Evolutionary conservation across 2,113 vertebrate genomes (phyloP).

Genomic region (Plecturocebus donacophilus): DNA sequence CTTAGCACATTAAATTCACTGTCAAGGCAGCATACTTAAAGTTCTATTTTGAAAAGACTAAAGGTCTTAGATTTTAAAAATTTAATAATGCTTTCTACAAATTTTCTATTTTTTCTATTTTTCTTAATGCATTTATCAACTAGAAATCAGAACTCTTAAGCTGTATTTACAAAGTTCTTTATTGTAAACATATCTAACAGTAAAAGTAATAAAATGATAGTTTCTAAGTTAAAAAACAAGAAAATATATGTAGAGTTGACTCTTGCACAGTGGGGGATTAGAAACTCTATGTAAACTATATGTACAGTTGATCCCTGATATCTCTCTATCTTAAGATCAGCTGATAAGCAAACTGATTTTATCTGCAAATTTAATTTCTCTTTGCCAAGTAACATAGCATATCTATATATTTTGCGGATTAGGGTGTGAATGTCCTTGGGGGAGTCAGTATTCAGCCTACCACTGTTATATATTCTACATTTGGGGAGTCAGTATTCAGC

Average conservation of each 20-base stretch:
- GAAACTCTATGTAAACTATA: too few relatives aligned
- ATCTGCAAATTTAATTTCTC: background rate
- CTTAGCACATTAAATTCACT: background rate
- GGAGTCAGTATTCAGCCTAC: background rate
- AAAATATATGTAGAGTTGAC: too few relatives aligned
- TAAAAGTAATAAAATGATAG: slow-evolving; percentile 15
- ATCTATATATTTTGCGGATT: background rate
- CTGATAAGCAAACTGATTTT: background rate
- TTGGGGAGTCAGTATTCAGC: background rate
- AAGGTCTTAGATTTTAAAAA: background rate
- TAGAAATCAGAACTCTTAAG: background rate
- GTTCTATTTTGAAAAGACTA: slow-evolving; percentile 9
- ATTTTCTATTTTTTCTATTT: slow-evolving; percentile 41
- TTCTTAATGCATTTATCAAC: background rate
- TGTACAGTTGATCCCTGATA: background rate
- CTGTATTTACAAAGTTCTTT: slow-evolving; percentile 4
- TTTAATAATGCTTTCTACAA: background rate
- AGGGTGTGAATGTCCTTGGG: background rate
- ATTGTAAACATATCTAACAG: slow-evolving; percentile 43
- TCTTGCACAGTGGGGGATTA: too few relatives aligned
- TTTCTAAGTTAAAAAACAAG: too few relatives aligned
- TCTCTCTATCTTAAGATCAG: background rate
- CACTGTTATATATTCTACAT: background rate
- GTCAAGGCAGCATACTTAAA: background rate
- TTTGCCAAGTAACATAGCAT: background rate